Percentiles rank a stretch among this genome's conserved stretches.
phyloP scores from a whole-genome alignment of 1,140 invertebrate species.

The Cyclina sinensis region DNA sequence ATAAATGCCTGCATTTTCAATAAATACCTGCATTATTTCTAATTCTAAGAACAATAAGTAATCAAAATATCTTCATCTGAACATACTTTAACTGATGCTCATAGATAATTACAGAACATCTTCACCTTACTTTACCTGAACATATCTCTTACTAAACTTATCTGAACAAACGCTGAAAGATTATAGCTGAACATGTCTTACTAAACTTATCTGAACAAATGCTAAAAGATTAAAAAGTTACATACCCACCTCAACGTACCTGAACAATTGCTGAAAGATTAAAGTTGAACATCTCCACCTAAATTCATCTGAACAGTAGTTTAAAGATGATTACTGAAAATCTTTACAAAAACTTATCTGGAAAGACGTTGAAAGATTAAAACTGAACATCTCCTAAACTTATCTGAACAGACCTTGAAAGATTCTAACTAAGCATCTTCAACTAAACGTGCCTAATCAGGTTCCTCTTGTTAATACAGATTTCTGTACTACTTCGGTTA shows the following conservation, averaged over 20 bases:
- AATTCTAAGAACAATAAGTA: no score
- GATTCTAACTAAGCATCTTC: not conserved
- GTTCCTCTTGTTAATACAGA: not conserved
- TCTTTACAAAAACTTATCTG: not conserved
- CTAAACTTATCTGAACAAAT: not conserved
- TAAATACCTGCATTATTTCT: no score
- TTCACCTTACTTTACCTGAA: not conserved
- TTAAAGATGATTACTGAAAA: no score
- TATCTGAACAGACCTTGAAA: conserved; percentile 7
- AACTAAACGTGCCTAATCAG: not conserved
- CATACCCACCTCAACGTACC: no score
- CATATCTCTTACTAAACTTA: not conserved
- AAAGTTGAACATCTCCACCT: not conserved
- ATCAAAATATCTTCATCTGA: no score
- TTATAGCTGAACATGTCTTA: not conserved
- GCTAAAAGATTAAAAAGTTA: no score
- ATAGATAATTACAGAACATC: not conserved
- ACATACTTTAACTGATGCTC: not conserved
- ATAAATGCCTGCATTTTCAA: no score
- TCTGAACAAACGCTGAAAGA: not conserved
- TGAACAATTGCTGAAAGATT: not conserved
- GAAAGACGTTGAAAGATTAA: not conserved
- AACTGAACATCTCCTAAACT: not conserved
- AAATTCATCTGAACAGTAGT: conserved; percentile 1
- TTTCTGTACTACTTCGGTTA: conserved; percentile 70